Evolutionary conservation across 2,113 vertebrate species (phyloP).

Genomic region (zebrafish (Danio rerio)): GRCz12tu NC_133183.1:60467001-60467500

Average conservation of each 20-base stretch:
- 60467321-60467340: neutral
- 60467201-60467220: neutral
- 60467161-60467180: neutral
- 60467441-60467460: slow-evolving; percentile 46
- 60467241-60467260: too few species aligned
- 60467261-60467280: neutral
- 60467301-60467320: neutral
- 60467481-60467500: slow-evolving; percentile 60
- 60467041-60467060: too few species aligned
- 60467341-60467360: slow-evolving; percentile 51
- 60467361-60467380: slow-evolving; percentile 47
- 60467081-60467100: neutral
- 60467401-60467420: slow-evolving; percentile 42
- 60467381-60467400: slow-evolving; percentile 57
- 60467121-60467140: neutral
- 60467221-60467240: neutral
- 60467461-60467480: slow-evolving; percentile 57
- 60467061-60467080: too few species aligned
- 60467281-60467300: neutral
- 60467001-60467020: too few species aligned
- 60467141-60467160: neutral
- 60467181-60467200: neutral
- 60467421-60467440: slow-evolving; percentile 48
- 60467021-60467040: too few species aligned
- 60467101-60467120: neutral